Conservation (phyloP, 2,888 invertebrate genomes). For the Omphaloscelis lunosa region DNA sequence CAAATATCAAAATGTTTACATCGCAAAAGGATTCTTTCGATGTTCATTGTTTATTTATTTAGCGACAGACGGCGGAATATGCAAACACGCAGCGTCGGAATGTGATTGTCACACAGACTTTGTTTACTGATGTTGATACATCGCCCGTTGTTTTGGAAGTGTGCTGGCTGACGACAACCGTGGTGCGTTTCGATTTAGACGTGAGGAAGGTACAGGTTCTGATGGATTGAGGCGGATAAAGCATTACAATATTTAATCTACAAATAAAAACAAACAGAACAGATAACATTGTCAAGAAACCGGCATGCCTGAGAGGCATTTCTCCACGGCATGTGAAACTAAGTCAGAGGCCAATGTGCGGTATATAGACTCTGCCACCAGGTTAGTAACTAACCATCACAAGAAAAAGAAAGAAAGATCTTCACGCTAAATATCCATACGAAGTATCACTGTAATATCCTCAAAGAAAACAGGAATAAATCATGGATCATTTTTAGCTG, state of each 20-base stretch:
- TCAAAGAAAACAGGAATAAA: neutral
- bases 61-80: conserved; percentile 41
- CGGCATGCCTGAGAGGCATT: too few species aligned
- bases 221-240: neutral
- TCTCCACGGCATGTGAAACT: too few species aligned
- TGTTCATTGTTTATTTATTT: conserved; percentile 66
- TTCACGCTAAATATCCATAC: neutral
- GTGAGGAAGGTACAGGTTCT: neutral
- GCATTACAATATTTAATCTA: neutral
- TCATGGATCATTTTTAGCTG: neutral
- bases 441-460: neutral
- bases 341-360: too few species aligned
- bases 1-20: conserved; percentile 62
- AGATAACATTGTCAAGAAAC: too few species aligned
- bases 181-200: conserved; percentile 13
- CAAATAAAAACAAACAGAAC: too few species aligned
- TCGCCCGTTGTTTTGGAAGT: conserved; percentile 50
- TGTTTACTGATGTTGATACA: conserved; percentile 56
- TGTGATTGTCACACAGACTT: conserved; percentile 61
- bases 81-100: conserved; percentile 62
- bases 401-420: neutral
- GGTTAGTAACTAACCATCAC: too few species aligned
- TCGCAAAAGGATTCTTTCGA: conserved; percentile 54
- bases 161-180: conserved; percentile 29
- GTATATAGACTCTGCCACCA: too few species aligned